phyloP scores from a whole-genome alignment of 2,113 vertebrate species.

The Amia ocellicauda region DNA sequence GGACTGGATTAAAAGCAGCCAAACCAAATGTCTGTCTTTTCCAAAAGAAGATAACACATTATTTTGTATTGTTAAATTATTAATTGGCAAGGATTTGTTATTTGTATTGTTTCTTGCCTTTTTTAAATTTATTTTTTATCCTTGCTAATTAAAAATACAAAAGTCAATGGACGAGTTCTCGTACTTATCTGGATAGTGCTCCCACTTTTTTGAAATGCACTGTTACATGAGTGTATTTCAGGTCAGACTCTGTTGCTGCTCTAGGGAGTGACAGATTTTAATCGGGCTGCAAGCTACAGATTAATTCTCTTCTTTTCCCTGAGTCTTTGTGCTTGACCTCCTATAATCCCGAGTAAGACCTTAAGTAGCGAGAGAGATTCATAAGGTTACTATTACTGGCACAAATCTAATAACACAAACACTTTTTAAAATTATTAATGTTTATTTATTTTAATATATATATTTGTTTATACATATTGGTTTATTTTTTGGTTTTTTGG shows the following conservation, averaged over 20 bases:
- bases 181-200: too few relatives aligned
- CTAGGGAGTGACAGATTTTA: conserved; percentile 14
- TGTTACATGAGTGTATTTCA: neutral
- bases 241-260: neutral
- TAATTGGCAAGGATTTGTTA: too few relatives aligned
- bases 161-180: too few relatives aligned
- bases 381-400: conserved; percentile 12
- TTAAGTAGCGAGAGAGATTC: conserved; percentile 38
- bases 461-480: conserved; percentile 9
- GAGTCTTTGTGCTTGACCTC: conserved; percentile 28
- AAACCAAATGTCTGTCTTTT: too few relatives aligned
- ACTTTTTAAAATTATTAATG: conserved; percentile 7
- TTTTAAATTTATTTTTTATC: too few relatives aligned
- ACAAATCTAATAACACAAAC: neutral
- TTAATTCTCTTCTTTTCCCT: conserved; percentile 12
- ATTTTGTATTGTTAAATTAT: too few relatives aligned
- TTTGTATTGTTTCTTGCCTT: too few relatives aligned
- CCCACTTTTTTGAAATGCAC: neutral
- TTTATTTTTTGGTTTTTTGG: too few relatives aligned
- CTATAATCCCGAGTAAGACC: conserved; percentile 44
- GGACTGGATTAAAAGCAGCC: too few relatives aligned
- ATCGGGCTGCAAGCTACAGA: conserved; percentile 9
- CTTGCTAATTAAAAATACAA: too few relatives aligned
- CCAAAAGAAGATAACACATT: too few relatives aligned
- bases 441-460: neutral